Percentiles rank a stretch among this genome's conserved stretches.
phyloP scores from a whole-genome alignment of 2,888 invertebrate genomes.

The Thymelicus acteon region DNA sequence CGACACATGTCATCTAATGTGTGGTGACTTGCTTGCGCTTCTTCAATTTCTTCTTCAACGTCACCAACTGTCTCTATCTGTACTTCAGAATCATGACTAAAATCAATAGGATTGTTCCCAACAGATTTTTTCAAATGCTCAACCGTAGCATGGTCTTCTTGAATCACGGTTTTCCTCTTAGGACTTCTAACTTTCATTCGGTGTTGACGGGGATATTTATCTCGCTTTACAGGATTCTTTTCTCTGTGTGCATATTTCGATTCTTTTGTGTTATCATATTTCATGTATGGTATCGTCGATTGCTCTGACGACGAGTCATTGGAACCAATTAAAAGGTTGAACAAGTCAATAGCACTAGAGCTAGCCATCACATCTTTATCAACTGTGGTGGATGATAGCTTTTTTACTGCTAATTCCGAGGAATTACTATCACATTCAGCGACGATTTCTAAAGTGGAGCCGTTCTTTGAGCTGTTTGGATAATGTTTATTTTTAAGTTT shows the following conservation, averaged over 20 bases:
- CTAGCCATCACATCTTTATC: conserved; percentile 65
- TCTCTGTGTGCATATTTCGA: conserved; percentile 46
- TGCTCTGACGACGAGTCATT: conserved; percentile 18
- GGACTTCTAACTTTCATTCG: conserved; percentile 73
- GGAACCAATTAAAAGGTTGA: conserved; percentile 42
- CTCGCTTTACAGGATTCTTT: conserved; percentile 50
- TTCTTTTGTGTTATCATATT: conserved; percentile 40
- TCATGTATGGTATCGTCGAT: conserved; percentile 18
- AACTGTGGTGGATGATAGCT: conserved; percentile 42
- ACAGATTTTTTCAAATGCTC: conserved; percentile 47
- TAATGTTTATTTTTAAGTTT: conserved; percentile 54
- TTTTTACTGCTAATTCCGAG: conserved; percentile 45
- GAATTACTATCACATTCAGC: conserved; percentile 53
- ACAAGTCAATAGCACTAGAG: conserved; percentile 61
- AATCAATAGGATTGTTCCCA: conserved; percentile 52
- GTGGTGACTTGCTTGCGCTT: conserved; percentile 59
- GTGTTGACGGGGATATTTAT: conserved; percentile 62
- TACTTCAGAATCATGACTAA: conserved; percentile 53
- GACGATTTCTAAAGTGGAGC: conserved; percentile 51
- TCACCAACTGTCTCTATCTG: conserved; percentile 43
- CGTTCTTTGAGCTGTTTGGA: conserved; percentile 54
- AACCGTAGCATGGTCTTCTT: conserved; percentile 46
- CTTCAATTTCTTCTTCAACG: conserved; percentile 45
- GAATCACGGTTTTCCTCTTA: conserved; percentile 53
- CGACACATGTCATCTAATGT: conserved; percentile 76